Percentiles rank a stretch among this genome's conserved stretches.
These are phyloP conservation scores for Alcedo atthis DNA, from an alignment of 2,797 vertebrate genomes.

Conservation along the genomic window DNA sequence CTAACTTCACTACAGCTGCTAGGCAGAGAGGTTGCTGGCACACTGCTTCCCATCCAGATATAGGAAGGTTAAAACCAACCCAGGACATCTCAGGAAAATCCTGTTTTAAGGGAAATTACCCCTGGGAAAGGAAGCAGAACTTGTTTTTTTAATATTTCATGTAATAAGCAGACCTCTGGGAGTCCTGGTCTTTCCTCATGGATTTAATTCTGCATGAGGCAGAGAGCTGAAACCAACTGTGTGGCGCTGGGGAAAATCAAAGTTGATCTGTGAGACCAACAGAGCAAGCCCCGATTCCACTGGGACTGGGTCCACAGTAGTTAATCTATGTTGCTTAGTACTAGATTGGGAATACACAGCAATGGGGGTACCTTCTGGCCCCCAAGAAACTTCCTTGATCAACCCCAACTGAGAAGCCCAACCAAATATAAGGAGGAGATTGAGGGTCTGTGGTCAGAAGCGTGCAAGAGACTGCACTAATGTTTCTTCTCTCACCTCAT, in stretches of 20 bases:
- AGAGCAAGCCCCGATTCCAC: neutral
- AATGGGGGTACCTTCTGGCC: neutral
- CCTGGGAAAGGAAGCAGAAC: slow-evolving; percentile 13
- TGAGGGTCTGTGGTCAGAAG: neutral
- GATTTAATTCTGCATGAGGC: neutral
- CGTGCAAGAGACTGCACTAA: neutral
- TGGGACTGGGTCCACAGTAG: neutral
- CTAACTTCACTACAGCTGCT: slow-evolving; percentile 28
- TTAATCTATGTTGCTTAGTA: neutral
- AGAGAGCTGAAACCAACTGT: neutral
- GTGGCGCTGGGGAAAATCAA: neutral
- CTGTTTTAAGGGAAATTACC: neutral
- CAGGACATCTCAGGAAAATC: slow-evolving; percentile 29
- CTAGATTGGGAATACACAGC: neutral
- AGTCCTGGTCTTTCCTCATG: neutral
- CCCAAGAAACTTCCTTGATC: neutral
- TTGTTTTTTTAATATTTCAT: neutral
- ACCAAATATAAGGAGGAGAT: neutral
- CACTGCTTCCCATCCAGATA: slow-evolving; percentile 9
- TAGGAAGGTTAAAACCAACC: neutral
- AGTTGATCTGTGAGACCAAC: neutral
- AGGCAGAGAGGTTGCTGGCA: slow-evolving; percentile 29
- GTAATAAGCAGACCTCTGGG: neutral
- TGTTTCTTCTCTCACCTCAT: neutral
- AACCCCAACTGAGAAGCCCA: neutral